Conservation (phyloP, 2,888 invertebrate species). For the Fragum fragum region DNA sequence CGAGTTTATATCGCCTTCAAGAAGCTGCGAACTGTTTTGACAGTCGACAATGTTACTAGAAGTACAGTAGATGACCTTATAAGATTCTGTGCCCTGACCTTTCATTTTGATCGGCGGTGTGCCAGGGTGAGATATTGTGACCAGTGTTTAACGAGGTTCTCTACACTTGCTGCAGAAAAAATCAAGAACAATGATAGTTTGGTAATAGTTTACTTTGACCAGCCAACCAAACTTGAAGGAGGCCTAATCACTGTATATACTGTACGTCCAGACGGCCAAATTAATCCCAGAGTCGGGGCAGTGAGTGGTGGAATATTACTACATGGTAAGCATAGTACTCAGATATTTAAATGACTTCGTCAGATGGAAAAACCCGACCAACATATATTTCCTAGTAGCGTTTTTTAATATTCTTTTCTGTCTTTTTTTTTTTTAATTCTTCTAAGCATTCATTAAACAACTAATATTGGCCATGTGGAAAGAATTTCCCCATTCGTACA, state of each 20-base stretch:
- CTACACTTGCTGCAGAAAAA: constrained; percentile 27
- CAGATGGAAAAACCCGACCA: too few relatives aligned
- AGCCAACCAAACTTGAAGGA: constrained; percentile 26
- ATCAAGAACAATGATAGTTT: constrained; percentile 28
- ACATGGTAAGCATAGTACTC: constrained; percentile 44
- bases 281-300: constrained; percentile 28
- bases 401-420: too few relatives aligned
- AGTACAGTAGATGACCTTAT: constrained; percentile 54
- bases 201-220: constrained; percentile 40
- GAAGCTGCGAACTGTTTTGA: constrained; percentile 23
- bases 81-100: constrained; percentile 49
- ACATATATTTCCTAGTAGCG: too few relatives aligned
- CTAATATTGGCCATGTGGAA: too few relatives aligned
- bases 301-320: constrained; percentile 45
- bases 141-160: constrained; percentile 31
- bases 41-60: constrained; percentile 32
- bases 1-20: constrained; percentile 29
- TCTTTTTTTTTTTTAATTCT: too few relatives aligned
- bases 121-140: constrained; percentile 36
- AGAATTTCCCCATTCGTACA: too few relatives aligned
- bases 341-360: too few relatives aligned
- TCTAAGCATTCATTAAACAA: too few relatives aligned
- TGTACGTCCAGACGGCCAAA: constrained; percentile 35
- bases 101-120: constrained; percentile 21
- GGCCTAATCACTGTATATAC: constrained; percentile 40